Evolutionary conservation across 2,888 invertebrate species (phyloP).

Genomic region (Formica aserva): DNA sequence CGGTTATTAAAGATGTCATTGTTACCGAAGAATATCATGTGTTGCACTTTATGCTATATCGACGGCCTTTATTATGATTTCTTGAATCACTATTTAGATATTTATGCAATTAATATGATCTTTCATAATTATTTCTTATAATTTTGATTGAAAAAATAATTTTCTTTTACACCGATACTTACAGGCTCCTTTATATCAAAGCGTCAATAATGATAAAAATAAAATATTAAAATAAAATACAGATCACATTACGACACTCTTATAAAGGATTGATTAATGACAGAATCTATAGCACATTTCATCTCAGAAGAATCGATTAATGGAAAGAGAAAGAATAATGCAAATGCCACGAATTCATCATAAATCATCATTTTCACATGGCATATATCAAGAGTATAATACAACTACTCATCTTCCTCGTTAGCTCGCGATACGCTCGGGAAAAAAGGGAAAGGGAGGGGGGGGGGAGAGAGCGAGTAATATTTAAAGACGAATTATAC

Average conservation of each 20-base stretch:
- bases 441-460: background rate
- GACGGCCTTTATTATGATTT: background rate
- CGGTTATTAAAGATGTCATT: constrained; percentile 86
- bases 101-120: background rate
- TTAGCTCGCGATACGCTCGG: background rate
- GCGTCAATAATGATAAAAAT: background rate
- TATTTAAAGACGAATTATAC: background rate
- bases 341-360: constrained; percentile 9
- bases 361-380: background rate
- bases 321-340: background rate
- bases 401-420: background rate
- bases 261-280: background rate
- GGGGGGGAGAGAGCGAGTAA: background rate
- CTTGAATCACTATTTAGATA: background rate
- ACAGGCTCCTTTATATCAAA: background rate
- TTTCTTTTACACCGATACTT: background rate
- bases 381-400: background rate
- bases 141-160: background rate
- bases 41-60: constrained; percentile 55
- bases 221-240: background rate
- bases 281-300: background rate
- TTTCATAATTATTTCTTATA: background rate
- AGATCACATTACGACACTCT: background rate
- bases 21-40: constrained; percentile 83
- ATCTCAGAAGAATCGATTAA: background rate